Base-by-base conservation (phyloP, 2,797 vertebrate species). In the Gambusia yucatana region DNA sequence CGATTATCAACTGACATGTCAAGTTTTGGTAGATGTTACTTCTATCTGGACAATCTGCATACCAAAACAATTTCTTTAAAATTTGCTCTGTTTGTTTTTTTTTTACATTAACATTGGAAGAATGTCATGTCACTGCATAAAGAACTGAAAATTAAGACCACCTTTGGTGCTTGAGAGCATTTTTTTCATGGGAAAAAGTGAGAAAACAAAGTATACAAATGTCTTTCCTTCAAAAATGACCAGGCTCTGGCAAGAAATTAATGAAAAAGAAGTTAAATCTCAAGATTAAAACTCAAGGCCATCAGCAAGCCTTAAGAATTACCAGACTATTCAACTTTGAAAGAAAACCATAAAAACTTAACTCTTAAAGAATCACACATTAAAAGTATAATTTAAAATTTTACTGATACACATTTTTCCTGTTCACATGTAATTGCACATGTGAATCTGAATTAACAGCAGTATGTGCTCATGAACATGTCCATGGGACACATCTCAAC, bases 391-490 rank as follows among this genome's bases (percentile, higher is more conserved):
- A 41, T 13, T 67, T n/a, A 43, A 10, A 67, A n/a, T 69, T 6
- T 13, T 43, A 43, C 39, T 43, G 65, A 73, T 41, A 41, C 50
- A 41, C 22, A 73, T 16, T 28, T 43, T 52, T 39, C 2, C 44
- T 36, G 47, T 75, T 76, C 44, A 55, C 41, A 71, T 74, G 78
- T 80, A 78, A 72, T 52, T 28, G 4, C 52, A 52, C 14, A 85
- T 77, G 72, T 88, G 86, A 81, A 50, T 69, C 63, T 76, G 84
- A 82, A 76, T 84, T 75, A 67, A 67, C 36, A 22, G 20, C 63
- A 41, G 36, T 75, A 75, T 63, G 75, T 75, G 50, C 50, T 80
- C 83, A 72, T 52, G 88, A 73, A 41, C 75, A 82, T 88, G 87
- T 80, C 80, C 84, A 48, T 82, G 72, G 46, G 46, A 47, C 14